phyloP scores from a whole-genome alignment of 2,888 invertebrate species.

The Seladonia tumulorum region DNA sequence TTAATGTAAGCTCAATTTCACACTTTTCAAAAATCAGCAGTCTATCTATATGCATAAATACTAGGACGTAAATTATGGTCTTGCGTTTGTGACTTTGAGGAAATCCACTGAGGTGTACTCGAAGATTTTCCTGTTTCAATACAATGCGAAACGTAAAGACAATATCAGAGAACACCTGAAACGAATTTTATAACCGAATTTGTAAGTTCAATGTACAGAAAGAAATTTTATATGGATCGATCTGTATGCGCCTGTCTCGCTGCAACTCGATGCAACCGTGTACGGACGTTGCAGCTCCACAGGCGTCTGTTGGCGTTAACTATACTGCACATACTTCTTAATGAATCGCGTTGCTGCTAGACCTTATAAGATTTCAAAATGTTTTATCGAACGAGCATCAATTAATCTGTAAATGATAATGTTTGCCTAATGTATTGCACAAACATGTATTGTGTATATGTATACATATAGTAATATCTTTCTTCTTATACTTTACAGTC shows the following conservation, averaged over 20 bases:
- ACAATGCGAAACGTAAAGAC: not conserved
- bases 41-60: not conserved
- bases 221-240: not conserved
- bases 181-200: not conserved
- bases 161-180: not conserved
- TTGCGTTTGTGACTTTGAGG: not conserved
- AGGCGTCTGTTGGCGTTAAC: not conserved
- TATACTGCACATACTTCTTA: constrained; percentile 7
- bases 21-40: not conserved
- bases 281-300: not conserved
- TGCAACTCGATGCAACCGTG: not conserved
- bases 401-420: not conserved
- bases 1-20: not conserved
- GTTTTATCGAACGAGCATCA: not conserved
- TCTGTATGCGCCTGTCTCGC: constrained; percentile 12
- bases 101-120: not conserved
- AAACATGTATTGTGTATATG: not conserved
- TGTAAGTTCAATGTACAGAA: not conserved
- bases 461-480: not conserved
- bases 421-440: not conserved
- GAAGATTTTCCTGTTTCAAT: not conserved
- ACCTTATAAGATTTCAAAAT: not conserved
- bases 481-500: not conserved
- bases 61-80: not conserved
- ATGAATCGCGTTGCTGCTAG: constrained; percentile 2